Conservation (phyloP, 2,888 invertebrate species). For the Apamea sordens region DNA sequence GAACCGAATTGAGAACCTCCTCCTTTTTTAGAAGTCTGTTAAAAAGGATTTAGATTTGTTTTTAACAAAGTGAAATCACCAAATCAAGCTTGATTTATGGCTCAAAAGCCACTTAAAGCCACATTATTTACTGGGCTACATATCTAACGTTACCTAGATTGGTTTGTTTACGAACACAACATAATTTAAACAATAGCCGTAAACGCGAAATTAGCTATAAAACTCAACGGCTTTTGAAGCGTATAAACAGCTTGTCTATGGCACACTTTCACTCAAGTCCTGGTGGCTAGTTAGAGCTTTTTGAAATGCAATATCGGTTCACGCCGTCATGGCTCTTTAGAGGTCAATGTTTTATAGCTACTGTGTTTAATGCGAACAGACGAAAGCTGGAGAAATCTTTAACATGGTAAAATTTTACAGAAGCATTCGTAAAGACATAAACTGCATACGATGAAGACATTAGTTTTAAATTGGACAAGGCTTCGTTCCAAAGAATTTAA, state of each 20-base stretch:
- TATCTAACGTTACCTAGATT: conserved; percentile 1
- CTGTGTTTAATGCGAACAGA: conserved; percentile 26
- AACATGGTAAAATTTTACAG: background rate
- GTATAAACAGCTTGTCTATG: conserved; percentile 24
- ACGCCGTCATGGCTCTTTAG: conserved; percentile 24
- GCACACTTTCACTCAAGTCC: conserved; percentile 55
- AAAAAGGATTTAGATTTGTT: background rate
- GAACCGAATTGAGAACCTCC: no score
- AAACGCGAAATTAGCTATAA: conserved; percentile 55
- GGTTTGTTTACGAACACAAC: conserved; percentile 29
- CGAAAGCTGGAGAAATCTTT: conserved; percentile 23
- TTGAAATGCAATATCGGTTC: conserved; percentile 50
- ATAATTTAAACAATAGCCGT: conserved; percentile 45
- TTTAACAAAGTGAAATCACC: background rate
- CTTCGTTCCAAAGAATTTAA: conserved; percentile 6
- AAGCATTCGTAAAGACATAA: conserved; percentile 3
- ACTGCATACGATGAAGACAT: background rate
- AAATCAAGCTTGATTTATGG: background rate
- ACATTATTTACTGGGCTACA: background rate
- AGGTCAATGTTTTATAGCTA: conserved; percentile 38
- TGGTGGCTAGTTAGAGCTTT: conserved; percentile 47
- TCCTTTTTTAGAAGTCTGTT: no score
- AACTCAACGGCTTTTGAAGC: conserved; percentile 45
- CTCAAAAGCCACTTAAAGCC: background rate
- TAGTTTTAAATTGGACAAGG: conserved; percentile 4